A percentile compares a stretch with the other conserved stretches of the same genome.
Conservation (phyloP, 1,140 invertebrate genomes). For the Aphaenogaster ashmeadi region DNA sequence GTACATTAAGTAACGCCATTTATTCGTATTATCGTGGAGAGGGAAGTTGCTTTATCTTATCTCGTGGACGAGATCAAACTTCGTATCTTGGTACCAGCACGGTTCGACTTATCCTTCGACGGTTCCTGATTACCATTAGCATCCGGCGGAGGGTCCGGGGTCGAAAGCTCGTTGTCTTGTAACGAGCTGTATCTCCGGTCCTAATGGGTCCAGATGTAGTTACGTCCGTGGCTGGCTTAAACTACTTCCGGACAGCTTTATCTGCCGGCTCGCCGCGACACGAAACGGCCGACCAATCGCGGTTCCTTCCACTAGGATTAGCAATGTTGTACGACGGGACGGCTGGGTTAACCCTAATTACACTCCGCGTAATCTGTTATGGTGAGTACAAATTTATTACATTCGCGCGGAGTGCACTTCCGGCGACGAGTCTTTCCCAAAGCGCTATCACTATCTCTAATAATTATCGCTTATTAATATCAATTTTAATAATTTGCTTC, state of each 20-base stretch:
- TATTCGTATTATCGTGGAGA: conserved; percentile 31
- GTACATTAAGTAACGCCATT: background rate
- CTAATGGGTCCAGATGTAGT: conserved; percentile 77
- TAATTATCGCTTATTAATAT: conserved; percentile 23
- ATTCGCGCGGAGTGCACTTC: background rate
- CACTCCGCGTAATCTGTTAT: conserved; percentile 47
- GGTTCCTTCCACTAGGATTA: conserved; percentile 69
- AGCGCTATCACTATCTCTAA: no score
- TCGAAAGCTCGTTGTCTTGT: conserved; percentile 66
- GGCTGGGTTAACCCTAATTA: conserved; percentile 67
- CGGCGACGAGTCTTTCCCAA: background rate
- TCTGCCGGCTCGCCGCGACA: conserved; percentile 73
- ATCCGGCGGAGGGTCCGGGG: background rate
- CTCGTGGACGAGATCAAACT: conserved; percentile 49
- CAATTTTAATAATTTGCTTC: conserved; percentile 7
- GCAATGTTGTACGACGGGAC: conserved; percentile 72
- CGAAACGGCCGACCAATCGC: conserved; percentile 69
- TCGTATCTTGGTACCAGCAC: conserved; percentile 2
- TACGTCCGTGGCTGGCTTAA: conserved; percentile 72
- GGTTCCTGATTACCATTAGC: conserved; percentile 68
- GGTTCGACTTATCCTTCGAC: conserved; percentile 9
- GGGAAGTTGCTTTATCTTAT: conserved; percentile 47
- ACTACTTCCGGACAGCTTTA: conserved; percentile 78
- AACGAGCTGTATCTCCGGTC: conserved; percentile 68
- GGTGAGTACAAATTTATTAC: conserved; percentile 36